These are phyloP conservation scores for Zaprionus davidi DNA, from an alignment of 1,140 invertebrate species.

Conservation along the genomic window DNA sequence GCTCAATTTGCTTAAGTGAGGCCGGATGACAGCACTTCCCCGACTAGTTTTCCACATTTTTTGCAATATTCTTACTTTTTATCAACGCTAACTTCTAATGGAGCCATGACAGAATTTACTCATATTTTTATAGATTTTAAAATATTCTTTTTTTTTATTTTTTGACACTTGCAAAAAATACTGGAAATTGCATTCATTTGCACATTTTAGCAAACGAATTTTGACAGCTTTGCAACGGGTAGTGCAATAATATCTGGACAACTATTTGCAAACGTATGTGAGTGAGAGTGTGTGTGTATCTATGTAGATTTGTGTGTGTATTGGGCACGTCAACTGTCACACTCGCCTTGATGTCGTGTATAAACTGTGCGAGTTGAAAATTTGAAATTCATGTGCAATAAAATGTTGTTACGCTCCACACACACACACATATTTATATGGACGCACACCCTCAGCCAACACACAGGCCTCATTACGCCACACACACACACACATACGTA, in stretches of 20 bases:
- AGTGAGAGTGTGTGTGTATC: slow-evolving; percentile 8
- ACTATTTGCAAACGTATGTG: slow-evolving; percentile 1
- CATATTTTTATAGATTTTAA: slow-evolving; percentile 3
- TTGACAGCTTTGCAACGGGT: slow-evolving; percentile 26
- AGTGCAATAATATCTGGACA: slow-evolving; percentile 47
- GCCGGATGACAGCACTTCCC: neutral
- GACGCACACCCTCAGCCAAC: neutral
- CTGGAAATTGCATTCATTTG: slow-evolving; percentile 44
- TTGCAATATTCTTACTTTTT: neutral
- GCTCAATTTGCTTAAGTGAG: no score
- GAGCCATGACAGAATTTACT: neutral
- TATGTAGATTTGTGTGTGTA: neutral
- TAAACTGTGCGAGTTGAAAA: slow-evolving; percentile 31
- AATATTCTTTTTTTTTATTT: neutral
- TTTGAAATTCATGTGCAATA: slow-evolving; percentile 61
- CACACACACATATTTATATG: neutral
- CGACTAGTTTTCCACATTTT: neutral
- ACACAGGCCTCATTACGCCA: slow-evolving; percentile 52
- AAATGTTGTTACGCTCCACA: slow-evolving; percentile 49
- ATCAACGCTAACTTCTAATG: neutral
- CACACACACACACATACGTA: slow-evolving; percentile 14
- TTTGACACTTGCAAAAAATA: slow-evolving; percentile 8
- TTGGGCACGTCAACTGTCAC: slow-evolving; percentile 38
- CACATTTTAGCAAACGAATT: slow-evolving; percentile 33
- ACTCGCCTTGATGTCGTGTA: slow-evolving; percentile 41